phyloP scores from a whole-genome alignment of 2,113 vertebrate species.

The Oenanthe melanoleuca region DNA sequence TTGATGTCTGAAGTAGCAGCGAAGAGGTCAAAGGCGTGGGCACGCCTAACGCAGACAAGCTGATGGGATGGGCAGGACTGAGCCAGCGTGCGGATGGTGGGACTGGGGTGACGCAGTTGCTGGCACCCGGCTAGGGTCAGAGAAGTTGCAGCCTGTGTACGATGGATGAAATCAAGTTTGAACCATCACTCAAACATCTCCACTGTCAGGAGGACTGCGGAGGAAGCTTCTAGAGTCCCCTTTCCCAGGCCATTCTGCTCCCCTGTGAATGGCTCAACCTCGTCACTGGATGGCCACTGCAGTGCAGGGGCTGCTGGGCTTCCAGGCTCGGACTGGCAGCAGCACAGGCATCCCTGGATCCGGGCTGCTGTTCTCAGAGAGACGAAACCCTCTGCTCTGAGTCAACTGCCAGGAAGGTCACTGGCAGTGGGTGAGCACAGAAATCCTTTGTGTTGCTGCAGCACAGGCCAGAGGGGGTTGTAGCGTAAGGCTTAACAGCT shows the following conservation, averaged over 20 bases:
- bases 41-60: fast-evolving
- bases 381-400: background rate
- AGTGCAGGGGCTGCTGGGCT: background rate
- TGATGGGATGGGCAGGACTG: background rate
- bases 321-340: background rate
- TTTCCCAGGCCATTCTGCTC: background rate
- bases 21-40: background rate
- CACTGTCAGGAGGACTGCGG: background rate
- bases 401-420: background rate
- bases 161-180: background rate
- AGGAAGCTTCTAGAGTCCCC: background rate
- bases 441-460: slow-evolving; percentile 1
- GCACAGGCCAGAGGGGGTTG: background rate
- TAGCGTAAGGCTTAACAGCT: fast-evolving
- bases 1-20: background rate
- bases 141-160: background rate
- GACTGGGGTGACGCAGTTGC: background rate
- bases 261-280: background rate
- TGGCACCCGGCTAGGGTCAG: background rate
- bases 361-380: background rate
- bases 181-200: background rate
- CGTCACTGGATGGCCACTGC: fast-evolving
- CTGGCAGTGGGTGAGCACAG: background rate
- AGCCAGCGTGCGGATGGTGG: background rate
- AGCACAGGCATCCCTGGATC: background rate